phyloP scores from a whole-genome alignment of 2,797 vertebrate genomes.

The Catamblyrhynchus diadema region DNA sequence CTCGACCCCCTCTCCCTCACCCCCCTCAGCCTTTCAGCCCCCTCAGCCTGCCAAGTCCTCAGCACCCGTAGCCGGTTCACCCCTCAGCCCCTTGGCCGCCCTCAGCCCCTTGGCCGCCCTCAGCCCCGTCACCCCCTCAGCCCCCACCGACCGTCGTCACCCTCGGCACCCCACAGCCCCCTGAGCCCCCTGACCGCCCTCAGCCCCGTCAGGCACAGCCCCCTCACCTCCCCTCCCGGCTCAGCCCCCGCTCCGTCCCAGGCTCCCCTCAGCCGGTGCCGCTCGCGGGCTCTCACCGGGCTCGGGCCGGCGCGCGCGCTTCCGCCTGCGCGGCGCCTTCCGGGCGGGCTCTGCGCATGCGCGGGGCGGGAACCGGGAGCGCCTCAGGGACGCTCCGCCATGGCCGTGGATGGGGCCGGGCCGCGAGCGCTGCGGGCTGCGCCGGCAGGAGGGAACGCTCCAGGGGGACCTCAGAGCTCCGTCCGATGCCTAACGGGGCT shows the following conservation, averaged over 20 bases:
- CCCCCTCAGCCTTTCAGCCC: background rate
- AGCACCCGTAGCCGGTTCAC: background rate
- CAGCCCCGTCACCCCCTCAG: no score
- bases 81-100: no score
- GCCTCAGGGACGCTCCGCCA: background rate
- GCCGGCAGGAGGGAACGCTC: fast-evolving
- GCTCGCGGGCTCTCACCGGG: background rate
- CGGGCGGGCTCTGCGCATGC: background rate
- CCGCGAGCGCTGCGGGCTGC: fast-evolving
- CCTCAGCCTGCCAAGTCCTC: background rate
- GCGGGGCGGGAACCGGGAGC: background rate
- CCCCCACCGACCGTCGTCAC: background rate
- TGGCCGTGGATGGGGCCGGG: background rate
- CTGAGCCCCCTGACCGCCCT: background rate
- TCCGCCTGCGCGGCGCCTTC: background rate
- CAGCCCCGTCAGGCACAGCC: background rate
- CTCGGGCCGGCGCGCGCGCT: background rate
- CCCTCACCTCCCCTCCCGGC: background rate
- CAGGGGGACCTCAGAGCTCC: fast-evolving
- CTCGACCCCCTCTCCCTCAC: fast-evolving
- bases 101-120: background rate
- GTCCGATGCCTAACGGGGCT: fast-evolving
- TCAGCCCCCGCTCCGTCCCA: background rate
- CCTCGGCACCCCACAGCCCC: background rate
- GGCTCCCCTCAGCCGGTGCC: background rate